These are phyloP conservation scores for Spinibarbus caldwelli DNA, from an alignment of 2,797 vertebrate genomes.

Conservation along the genomic window DNA sequence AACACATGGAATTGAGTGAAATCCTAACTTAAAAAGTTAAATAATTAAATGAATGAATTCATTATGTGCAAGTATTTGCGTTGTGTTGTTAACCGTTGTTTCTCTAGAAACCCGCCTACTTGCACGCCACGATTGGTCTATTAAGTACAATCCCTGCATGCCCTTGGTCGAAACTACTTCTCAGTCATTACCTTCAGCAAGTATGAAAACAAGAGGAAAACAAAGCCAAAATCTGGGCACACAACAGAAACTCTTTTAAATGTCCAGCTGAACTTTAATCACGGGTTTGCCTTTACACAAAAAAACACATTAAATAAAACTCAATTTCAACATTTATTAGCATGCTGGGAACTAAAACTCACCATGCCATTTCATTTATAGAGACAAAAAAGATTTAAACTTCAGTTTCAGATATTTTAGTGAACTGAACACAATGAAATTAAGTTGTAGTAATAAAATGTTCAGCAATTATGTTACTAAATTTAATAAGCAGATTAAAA, in stretches of 20 bases:
- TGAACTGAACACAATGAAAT: neutral
- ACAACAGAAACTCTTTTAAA: no score
- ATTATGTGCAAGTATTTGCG: neutral
- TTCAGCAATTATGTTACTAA: neutral
- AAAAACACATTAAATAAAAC: neutral
- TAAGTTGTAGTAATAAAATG: neutral
- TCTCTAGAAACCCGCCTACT: neutral
- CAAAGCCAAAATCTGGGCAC: neutral
- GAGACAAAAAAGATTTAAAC: no score
- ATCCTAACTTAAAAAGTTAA: neutral
- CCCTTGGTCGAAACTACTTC: neutral
- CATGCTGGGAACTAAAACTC: neutral
- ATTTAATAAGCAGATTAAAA: neutral
- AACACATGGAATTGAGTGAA: neutral
- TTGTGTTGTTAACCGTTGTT: neutral
- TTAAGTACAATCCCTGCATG: neutral
- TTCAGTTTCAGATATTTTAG: neutral
- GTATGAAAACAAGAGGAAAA: neutral
- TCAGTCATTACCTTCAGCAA: neutral
- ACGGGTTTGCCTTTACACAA: neutral
- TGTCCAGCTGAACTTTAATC: neutral
- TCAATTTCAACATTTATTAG: neutral
- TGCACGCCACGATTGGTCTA: neutral
- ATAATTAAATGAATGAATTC: neutral
- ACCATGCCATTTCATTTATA: neutral